Evolutionary conservation across 2,797 vertebrate genomes (phyloP), one percentile per base, ranked within the genome.

Genomic region (Hoplostethus atlanticus): DNA sequence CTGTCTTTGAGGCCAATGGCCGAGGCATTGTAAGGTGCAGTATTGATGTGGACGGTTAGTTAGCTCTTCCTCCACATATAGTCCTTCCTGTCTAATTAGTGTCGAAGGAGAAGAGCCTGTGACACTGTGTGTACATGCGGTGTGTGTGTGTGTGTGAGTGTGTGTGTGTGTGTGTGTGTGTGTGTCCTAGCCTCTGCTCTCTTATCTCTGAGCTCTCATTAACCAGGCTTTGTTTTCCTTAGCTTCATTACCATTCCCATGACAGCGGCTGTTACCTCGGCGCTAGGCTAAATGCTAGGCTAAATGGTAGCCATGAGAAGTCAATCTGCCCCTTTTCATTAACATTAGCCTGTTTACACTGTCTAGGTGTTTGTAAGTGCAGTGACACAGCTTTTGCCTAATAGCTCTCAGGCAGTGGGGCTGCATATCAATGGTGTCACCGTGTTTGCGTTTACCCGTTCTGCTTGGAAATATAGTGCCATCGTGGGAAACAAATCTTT

Each of bases 181-280:
- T 38, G 77, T 69, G 79, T 78, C 69, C 81, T 81, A 64, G 75
- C 87, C 89, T 89, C 85, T 89, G 87, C 88, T 84, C 79, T 87
- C 84, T 88, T 92, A 92, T 93, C 91, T 91, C 84, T 46, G 50
- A 56, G 82, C 89, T 89, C 91, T 93, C 91, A 92, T 92, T 93
- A 92, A 87, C 85, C 72, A 91, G 89, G 74, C 91, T 94, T 94
- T 94, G 91, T 94, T 94, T 94, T 94, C 90, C 79, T 91, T 89
- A 79, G 84, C 82, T 90, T 93, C 91, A 93, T 94, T 94, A 94
- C 83, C 92, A 94, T 93, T 93, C 91, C 90, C 89, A 64, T 84
- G 89, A 88, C 90, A 81, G 85, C 73, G 46, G 86, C 83, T 88
- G 83, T 91, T 94, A 91, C 87, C 86, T 84, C 82, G 46, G 79